Conservation (phyloP, 2,797 vertebrate genomes). For the Onychomys leucogaster region DNA sequence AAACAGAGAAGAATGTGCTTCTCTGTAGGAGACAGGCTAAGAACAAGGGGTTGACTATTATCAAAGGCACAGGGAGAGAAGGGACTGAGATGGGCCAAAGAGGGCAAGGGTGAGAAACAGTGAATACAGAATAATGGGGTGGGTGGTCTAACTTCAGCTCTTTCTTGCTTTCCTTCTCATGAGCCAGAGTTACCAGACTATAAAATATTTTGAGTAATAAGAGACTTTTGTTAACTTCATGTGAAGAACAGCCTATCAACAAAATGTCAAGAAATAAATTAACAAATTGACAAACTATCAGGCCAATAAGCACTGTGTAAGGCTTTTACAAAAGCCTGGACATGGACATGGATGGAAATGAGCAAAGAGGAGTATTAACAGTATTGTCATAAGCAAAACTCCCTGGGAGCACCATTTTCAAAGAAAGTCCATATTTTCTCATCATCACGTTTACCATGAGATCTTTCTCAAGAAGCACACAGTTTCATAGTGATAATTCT, state of each 20-base stretch:
- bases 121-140: neutral
- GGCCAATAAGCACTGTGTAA: neutral
- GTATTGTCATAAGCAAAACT: neutral
- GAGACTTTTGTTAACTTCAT: neutral
- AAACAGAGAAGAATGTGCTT: conserved; percentile 69
- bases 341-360: neutral
- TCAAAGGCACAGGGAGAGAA: neutral
- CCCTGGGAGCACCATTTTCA: neutral
- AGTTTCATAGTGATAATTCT: neutral
- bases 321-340: neutral
- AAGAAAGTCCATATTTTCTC: neutral
- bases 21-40: conserved; percentile 59
- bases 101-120: conserved; percentile 13
- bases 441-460: neutral
- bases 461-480: neutral
- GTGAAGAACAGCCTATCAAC: neutral
- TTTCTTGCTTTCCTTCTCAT: neutral
- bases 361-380: neutral
- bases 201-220: neutral
- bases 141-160: neutral
- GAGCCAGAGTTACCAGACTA: neutral
- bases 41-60: conserved; percentile 60
- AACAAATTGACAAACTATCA: neutral
- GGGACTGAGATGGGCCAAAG: neutral
- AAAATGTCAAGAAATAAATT: neutral